These are phyloP conservation scores for Pycnomerus fuliginosus DNA, from an alignment of 2,888 invertebrate species.

Conservation along the genomic window DNA sequence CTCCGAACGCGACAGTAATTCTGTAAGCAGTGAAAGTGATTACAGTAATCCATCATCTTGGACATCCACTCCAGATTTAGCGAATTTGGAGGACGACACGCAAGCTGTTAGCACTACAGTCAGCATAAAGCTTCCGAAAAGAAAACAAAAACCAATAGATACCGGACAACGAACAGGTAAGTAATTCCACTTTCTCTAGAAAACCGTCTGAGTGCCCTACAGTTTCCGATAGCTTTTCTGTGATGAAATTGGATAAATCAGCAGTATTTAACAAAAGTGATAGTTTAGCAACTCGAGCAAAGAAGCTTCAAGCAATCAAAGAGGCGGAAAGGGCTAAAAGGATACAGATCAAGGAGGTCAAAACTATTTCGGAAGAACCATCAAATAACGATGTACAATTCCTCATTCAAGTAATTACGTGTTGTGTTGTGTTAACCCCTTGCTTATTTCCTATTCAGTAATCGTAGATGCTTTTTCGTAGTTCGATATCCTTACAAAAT, in stretches of 20 bases:
- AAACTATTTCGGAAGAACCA: constrained; percentile 48
- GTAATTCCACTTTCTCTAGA: constrained; percentile 5
- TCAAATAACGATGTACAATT: constrained; percentile 62
- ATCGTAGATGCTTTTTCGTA: constrained; percentile 15
- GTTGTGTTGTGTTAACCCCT: constrained; percentile 29
- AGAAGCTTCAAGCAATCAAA: constrained; percentile 63
- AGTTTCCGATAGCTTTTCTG: constrained; percentile 47
- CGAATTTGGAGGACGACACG: constrained; percentile 61
- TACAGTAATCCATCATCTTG: constrained; percentile 60
- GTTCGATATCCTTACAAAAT: background rate
- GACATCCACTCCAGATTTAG: constrained; percentile 82
- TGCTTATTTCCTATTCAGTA: constrained; percentile 20
- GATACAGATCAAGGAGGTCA: constrained; percentile 51
- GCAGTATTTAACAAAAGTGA: constrained; percentile 65
- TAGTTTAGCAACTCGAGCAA: constrained; percentile 67
- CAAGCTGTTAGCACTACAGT: constrained; percentile 66
- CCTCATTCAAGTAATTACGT: constrained; percentile 58
- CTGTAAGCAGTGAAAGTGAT: constrained; percentile 32
- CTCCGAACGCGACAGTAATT: constrained; percentile 36
- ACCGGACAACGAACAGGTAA: constrained; percentile 54
- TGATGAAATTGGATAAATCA: constrained; percentile 33
- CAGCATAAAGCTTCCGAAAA: constrained; percentile 67
- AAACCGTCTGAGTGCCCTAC: background rate
- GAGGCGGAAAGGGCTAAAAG: constrained; percentile 36
- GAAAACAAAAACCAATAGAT: constrained; percentile 64